phyloP scores from a whole-genome alignment of 2,797 vertebrate species.

The Clarias pachynema region DNA sequence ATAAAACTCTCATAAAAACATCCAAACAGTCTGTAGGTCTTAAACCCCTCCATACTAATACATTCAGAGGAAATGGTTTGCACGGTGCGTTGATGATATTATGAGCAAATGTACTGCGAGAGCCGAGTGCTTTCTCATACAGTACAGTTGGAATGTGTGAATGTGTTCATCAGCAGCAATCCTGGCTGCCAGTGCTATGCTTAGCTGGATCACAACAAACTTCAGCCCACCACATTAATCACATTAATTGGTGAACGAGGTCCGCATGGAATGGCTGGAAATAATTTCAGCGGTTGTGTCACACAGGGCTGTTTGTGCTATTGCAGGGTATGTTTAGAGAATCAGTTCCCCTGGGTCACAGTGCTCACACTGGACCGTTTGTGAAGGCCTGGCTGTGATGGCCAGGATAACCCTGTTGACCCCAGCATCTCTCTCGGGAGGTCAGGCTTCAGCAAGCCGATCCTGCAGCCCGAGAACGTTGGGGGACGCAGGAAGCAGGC shows the following conservation, averaged over 20 bases:
- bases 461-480: slow-evolving; percentile 45
- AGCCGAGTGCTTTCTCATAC: slow-evolving; percentile 23
- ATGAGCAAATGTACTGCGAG: slow-evolving; percentile 29
- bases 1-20: slow-evolving; percentile 58
- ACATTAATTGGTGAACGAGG: slow-evolving; percentile 43
- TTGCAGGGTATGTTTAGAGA: slow-evolving; percentile 50
- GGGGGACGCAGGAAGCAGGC: slow-evolving; percentile 62
- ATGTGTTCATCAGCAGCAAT: slow-evolving; percentile 19
- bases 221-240: slow-evolving; percentile 53
- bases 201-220: slow-evolving; percentile 47
- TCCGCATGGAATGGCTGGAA: slow-evolving; percentile 52
- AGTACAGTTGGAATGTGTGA: slow-evolving; percentile 14
- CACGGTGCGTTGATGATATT: slow-evolving; percentile 37
- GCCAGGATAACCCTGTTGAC: slow-evolving; percentile 48
- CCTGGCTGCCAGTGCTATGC: slow-evolving; percentile 25
- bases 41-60: slow-evolving; percentile 29
- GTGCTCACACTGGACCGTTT: slow-evolving; percentile 52
- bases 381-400: slow-evolving; percentile 36
- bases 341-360: slow-evolving; percentile 41
- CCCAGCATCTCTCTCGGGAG: slow-evolving; percentile 48
- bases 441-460: slow-evolving; percentile 53
- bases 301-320: slow-evolving; percentile 54
- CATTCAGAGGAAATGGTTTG: slow-evolving; percentile 46
- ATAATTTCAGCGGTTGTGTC: slow-evolving; percentile 54
- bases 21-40: slow-evolving; percentile 51